These are phyloP conservation scores for Drosophila mojavensis DNA, from an alignment of 1,140 invertebrate genomes.

Conservation along the genomic window DNA sequence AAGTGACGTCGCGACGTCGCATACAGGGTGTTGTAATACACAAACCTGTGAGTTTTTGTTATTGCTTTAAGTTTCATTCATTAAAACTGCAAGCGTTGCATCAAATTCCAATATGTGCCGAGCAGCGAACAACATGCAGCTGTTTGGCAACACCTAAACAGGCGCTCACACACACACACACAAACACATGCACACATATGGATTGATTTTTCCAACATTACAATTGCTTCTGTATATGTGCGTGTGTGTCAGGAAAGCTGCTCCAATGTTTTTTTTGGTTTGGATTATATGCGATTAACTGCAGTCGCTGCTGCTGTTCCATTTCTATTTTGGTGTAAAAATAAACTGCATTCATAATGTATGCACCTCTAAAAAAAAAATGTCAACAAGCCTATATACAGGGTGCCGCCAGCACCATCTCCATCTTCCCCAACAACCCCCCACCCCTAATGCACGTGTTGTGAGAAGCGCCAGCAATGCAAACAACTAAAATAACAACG, in stretches of 20 bases:
- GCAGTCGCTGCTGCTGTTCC: conserved; percentile 32
- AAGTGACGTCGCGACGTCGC: conserved; percentile 25
- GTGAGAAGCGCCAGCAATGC: conserved; percentile 50
- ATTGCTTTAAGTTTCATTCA: conserved; percentile 63
- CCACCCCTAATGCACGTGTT: conserved; percentile 34
- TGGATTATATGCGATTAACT: conserved; percentile 55
- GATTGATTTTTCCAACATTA: conserved; percentile 76
- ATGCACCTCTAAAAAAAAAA: conserved; percentile 29
- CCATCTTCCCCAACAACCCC: conserved; percentile 4
- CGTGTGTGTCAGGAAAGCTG: conserved; percentile 32
- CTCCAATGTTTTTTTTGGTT: conserved; percentile 62
- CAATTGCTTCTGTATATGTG: conserved; percentile 11
- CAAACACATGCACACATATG: conserved; percentile 61
- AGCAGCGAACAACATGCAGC: conserved; percentile 38
- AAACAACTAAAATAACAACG: conserved; percentile 50
- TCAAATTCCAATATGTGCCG: conserved; percentile 56
- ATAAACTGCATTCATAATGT: conserved; percentile 45
- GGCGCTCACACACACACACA: conserved; percentile 26
- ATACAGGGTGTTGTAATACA: conserved; percentile 46
- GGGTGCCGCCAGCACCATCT: conserved; percentile 18
- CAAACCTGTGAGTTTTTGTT: conserved; percentile 56
- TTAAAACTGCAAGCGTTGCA: conserved; percentile 57
- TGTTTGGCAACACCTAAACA: conserved; percentile 45
- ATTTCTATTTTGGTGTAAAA: conserved; percentile 49
- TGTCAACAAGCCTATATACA: conserved; percentile 48